phyloP scores from a whole-genome alignment of 1,140 invertebrate species.

The Scaptomyza pallida region DNA sequence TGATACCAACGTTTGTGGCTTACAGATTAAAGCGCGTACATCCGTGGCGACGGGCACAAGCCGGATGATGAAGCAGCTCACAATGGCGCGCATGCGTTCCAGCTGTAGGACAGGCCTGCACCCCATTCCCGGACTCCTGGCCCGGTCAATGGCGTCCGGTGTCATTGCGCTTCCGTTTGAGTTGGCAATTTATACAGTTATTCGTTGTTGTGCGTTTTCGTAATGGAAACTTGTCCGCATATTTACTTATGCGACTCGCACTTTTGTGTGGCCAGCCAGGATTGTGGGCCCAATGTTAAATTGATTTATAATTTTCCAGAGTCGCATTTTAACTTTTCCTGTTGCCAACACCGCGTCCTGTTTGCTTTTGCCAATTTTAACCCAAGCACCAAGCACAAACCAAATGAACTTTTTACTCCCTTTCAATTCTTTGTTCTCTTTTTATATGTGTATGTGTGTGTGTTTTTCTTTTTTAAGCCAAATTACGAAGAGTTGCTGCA shows the following conservation, averaged over 20 bases:
- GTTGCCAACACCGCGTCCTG: conserved; percentile 42
- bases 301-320: conserved; percentile 78
- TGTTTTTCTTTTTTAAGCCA: conserved; percentile 48
- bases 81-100: conserved; percentile 63
- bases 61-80: conserved; percentile 57
- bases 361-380: conserved; percentile 50
- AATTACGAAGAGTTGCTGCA: conserved; percentile 60
- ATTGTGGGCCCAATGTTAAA: conserved; percentile 63
- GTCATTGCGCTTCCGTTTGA: conserved; percentile 79
- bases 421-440: conserved; percentile 18
- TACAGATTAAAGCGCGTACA: conserved; percentile 76
- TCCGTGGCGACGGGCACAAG: conserved; percentile 59
- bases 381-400: conserved; percentile 12
- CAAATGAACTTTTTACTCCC: conserved; percentile 40
- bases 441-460: background rate
- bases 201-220: conserved; percentile 54
- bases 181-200: conserved; percentile 80
- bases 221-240: conserved; percentile 62
- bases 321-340: conserved; percentile 69
- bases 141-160: conserved; percentile 75
- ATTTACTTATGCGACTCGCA: conserved; percentile 69
- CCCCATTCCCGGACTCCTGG: conserved; percentile 1
- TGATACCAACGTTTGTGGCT: conserved; percentile 70
- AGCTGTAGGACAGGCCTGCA: background rate
- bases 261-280: conserved; percentile 53